Percentiles rank a stretch among this genome's conserved stretches.
Conservation (phyloP, 2,113 vertebrate genomes). For the Elanus axillaris region DNA sequence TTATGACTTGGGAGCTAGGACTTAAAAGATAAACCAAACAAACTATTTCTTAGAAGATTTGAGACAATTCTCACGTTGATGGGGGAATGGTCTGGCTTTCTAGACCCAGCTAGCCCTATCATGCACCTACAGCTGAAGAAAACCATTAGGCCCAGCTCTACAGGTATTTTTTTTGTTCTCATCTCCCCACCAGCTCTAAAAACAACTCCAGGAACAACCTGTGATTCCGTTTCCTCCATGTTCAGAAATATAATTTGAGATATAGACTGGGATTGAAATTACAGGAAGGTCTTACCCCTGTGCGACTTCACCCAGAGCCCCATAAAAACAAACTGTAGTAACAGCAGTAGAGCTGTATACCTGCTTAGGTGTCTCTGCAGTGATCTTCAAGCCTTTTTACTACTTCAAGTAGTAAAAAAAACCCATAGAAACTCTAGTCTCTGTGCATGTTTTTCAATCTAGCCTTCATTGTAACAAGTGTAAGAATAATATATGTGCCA, state of each 20-base stretch:
- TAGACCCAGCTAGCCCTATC: neutral
- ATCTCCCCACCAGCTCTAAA: neutral
- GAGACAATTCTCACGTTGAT: rapidly evolving
- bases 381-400: neutral
- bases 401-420: too few species aligned
- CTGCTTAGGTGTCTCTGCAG: neutral
- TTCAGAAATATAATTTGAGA: neutral
- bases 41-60: neutral
- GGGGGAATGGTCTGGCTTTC: neutral
- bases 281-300: neutral
- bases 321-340: neutral
- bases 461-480: neutral
- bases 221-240: neutral
- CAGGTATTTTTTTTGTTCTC: neutral
- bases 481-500: neutral
- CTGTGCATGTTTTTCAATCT: neutral
- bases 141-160: neutral
- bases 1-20: neutral
- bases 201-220: neutral
- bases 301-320: neutral
- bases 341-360: neutral
- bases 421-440: neutral
- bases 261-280: neutral
- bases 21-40: neutral
- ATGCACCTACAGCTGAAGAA: neutral